These are phyloP conservation scores for Fringilla coelebs DNA, from an alignment of 2,797 vertebrate genomes.

Conservation along the genomic window DNA sequence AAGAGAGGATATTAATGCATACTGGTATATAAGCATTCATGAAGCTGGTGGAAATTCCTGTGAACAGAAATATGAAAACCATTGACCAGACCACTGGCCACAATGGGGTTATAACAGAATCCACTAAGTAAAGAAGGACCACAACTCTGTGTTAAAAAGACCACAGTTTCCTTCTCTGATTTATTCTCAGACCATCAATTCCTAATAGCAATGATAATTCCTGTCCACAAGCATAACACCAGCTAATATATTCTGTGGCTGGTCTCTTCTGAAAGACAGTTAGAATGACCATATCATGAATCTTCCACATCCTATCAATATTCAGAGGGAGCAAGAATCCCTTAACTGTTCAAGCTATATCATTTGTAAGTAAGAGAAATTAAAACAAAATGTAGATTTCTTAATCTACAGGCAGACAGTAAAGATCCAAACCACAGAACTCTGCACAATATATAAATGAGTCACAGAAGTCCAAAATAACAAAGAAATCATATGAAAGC, in stretches of 20 bases:
- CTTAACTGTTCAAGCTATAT: background rate
- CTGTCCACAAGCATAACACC: background rate
- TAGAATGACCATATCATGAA: background rate
- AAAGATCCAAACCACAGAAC: slow-evolving; percentile 45
- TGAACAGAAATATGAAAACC: background rate
- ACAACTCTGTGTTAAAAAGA: background rate
- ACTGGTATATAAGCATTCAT: background rate
- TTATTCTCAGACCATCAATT: background rate
- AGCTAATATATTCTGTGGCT: slow-evolving; percentile 1
- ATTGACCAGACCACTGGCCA: slow-evolving; percentile 2
- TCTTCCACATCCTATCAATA: background rate
- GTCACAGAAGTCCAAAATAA: slow-evolving; percentile 45
- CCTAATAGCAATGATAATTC: background rate
- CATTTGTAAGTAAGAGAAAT: background rate
- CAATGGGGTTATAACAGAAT: background rate
- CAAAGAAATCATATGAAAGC: slow-evolving; percentile 11
- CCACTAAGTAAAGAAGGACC: background rate
- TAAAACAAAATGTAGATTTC: slow-evolving; percentile 12
- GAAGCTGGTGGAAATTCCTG: background rate
- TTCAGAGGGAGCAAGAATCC: background rate
- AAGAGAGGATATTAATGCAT: background rate
- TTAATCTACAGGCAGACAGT: background rate
- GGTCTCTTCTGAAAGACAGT: background rate
- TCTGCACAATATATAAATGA: background rate
- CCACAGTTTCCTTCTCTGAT: background rate